Percentiles rank a stretch among this genome's conserved stretches.
Evolutionary conservation across 1,140 invertebrate genomes (phyloP).

Genomic region (Drosophila pachea): DNA sequence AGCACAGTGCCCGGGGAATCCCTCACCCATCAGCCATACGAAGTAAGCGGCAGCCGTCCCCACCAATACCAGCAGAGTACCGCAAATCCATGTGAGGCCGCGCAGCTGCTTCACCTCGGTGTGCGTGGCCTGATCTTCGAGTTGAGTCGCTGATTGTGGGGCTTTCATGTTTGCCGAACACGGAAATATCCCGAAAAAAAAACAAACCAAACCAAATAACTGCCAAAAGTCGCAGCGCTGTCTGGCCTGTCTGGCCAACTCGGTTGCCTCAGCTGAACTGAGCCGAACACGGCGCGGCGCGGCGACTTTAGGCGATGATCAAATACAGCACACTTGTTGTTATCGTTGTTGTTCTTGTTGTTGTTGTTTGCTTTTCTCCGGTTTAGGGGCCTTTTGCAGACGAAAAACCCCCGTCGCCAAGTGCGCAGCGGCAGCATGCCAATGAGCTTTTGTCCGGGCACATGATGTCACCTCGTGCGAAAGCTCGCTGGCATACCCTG

Average conservation of each 20-base stretch:
- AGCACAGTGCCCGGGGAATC: background rate
- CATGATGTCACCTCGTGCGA: background rate
- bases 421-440: conserved; percentile 13
- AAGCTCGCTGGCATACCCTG: conserved; percentile 24
- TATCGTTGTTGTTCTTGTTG: background rate
- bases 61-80: conserved; percentile 48
- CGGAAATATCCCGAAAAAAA: background rate
- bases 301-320: conserved; percentile 16
- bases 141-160: background rate
- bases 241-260: conserved; percentile 30
- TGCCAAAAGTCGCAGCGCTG: conserved; percentile 1
- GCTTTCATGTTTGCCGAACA: conserved; percentile 3
- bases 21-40: conserved; percentile 58
- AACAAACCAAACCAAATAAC: too few relatives aligned
- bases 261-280: conserved; percentile 48
- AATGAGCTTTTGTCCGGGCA: conserved; percentile 21
- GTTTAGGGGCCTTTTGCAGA: too few relatives aligned
- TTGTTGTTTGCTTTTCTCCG: background rate
- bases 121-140: conserved; percentile 16
- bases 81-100: conserved; percentile 43
- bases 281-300: background rate
- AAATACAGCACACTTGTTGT: conserved; percentile 22
- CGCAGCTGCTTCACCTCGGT: conserved; percentile 21
- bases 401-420: conserved; percentile 29
- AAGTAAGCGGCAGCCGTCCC: conserved; percentile 44